These are phyloP conservation scores for Periplaneta americana DNA, from an alignment of 1,140 invertebrate genomes.

Conservation along the genomic window DNA sequence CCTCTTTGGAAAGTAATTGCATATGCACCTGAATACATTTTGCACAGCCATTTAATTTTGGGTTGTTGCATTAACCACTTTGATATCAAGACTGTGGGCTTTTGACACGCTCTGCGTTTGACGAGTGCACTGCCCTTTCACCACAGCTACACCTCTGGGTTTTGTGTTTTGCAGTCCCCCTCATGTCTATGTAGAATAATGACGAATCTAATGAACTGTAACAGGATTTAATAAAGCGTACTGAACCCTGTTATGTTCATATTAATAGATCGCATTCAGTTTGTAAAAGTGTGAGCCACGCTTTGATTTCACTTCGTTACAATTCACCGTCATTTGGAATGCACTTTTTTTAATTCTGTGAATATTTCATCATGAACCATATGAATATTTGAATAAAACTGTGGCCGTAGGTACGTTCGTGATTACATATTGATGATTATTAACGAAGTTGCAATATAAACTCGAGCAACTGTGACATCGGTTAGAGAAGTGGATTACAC, in stretches of 20 bases:
- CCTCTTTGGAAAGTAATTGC: too few species aligned
- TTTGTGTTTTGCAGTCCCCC: background rate
- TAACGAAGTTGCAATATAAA: too few species aligned
- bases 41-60: too few species aligned
- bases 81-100: too few species aligned
- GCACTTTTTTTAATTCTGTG: too few species aligned
- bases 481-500: too few species aligned
- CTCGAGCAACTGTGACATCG: too few species aligned
- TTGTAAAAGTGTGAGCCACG: background rate
- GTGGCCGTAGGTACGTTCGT: too few species aligned
- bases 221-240: background rate
- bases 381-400: background rate
- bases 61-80: too few species aligned
- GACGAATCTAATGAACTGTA: background rate
- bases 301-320: background rate
- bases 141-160: background rate
- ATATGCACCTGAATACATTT: too few species aligned
- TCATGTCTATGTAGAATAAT: background rate
- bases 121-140: background rate
- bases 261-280: background rate
- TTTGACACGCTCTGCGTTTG: background rate
- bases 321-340: too few species aligned
- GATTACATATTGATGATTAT: too few species aligned
- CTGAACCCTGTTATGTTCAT: background rate
- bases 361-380: background rate